A percentile compares a stretch with the other conserved stretches of the same genome.
Evolutionary conservation across 2,797 vertebrate species (phyloP).

Genomic region (Urocyon cinereoargenteus): DNA sequence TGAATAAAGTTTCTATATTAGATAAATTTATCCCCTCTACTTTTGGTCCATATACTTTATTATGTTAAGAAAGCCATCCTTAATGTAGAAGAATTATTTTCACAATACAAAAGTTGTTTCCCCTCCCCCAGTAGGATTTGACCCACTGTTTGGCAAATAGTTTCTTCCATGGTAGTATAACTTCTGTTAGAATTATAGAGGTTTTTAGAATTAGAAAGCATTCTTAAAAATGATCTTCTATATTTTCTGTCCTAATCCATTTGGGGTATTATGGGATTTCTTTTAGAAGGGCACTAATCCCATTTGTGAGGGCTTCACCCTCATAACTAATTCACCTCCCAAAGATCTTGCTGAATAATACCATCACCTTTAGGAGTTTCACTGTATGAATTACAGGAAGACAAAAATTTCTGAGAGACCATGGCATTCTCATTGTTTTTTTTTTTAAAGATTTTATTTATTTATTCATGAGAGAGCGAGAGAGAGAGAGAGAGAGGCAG

Average conservation of each 20-base stretch:
- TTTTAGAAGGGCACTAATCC: background rate
- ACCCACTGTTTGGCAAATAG: background rate
- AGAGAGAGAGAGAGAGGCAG: too few species aligned
- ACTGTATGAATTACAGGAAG: background rate
- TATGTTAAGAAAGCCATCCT: background rate
- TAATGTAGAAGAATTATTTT: slow-evolving; percentile 11
- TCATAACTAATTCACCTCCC: background rate
- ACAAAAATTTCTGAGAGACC: background rate
- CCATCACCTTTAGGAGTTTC: background rate
- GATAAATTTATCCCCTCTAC: background rate
- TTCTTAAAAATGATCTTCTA: background rate
- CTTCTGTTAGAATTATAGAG: background rate
- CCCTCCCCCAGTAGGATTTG: background rate
- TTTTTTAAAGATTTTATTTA: too few species aligned
- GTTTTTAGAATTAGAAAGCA: background rate
- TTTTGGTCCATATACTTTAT: background rate
- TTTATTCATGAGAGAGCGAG: too few species aligned
- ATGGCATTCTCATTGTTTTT: background rate
- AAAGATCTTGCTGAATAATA: background rate
- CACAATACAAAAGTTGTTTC: background rate
- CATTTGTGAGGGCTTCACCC: background rate
- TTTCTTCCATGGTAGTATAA: background rate
- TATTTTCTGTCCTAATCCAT: background rate
- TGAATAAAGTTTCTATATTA: background rate
- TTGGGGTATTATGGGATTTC: background rate